Conservation (phyloP, 2,797 vertebrate species). For the Acanthurus leucopareius region DNA sequence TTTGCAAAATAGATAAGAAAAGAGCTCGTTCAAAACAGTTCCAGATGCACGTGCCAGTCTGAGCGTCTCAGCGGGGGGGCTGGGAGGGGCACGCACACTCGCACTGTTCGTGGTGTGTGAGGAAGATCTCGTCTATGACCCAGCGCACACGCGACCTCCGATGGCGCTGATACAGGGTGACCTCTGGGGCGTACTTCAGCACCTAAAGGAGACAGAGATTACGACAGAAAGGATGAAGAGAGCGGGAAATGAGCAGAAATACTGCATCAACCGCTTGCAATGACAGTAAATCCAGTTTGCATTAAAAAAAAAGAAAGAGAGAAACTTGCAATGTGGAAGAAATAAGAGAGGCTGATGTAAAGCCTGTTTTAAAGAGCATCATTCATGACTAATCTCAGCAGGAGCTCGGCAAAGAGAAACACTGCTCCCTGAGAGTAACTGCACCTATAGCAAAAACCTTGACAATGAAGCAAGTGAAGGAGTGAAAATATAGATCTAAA, state of each 20-base stretch:
- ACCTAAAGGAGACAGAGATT: constrained; percentile 84
- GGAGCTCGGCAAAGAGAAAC: not conserved
- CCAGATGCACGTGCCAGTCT: constrained; percentile 25
- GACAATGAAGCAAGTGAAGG: not conserved
- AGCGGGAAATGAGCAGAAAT: no score
- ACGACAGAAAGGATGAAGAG: not conserved
- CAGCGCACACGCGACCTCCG: constrained; percentile 86
- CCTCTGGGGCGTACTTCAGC: constrained; percentile 91
- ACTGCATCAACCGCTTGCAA: no score
- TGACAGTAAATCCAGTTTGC: not conserved
- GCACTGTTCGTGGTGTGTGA: constrained; percentile 95
- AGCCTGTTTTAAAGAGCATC: constrained; percentile 5
- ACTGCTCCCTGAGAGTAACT: not conserved
- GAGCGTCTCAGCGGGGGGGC: constrained; percentile 90
- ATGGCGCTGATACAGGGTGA: constrained; percentile 70
- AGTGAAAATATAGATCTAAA: constrained; percentile 21
- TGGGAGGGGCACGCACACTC: constrained; percentile 93
- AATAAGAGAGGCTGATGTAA: not conserved
- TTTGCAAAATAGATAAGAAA: constrained; percentile 52
- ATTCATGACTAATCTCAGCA: not conserved
- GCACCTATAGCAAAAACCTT: not conserved
- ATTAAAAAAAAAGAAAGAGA: not conserved
- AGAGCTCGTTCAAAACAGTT: constrained; percentile 52
- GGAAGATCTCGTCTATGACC: constrained; percentile 92
- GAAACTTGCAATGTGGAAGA: not conserved